Base-by-base conservation (phyloP, 1,140 invertebrate species). In the Orius insidiosus region DNA sequence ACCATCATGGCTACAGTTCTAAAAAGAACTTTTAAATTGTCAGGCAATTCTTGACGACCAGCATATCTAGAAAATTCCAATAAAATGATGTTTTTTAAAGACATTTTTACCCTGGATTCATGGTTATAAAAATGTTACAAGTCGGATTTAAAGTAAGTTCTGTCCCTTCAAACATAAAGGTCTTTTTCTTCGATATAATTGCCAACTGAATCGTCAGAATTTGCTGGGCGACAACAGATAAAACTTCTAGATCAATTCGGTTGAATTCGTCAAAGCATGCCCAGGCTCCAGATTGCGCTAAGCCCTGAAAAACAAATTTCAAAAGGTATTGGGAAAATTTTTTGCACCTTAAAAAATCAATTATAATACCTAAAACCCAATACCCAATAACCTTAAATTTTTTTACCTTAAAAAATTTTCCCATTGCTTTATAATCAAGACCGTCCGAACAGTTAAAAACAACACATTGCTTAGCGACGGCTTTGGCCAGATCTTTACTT, bases 211-310 rank as follows among this genome's bases (percentile, higher is more conserved):
- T 86, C 53, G 75, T 80, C 30, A 78, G 68, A 55, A 92, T 83
- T 63, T 92, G 86, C 63, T 90, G 85, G 13, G 84, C 84, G 32
- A 90, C 78, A 6, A 95, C 88, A 10, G 89, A 95, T 36, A 96
- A 65, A 32, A 94, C 86, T 61, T 93, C 86, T 53, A 93, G 60
- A 57, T 93, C 85, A 50, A 94, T 92, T 47, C 85, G 71, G 67
- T 96, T 93, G 63, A 97, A 94, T 65, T 96, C 92, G 61, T 98
- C 92, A 64, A 97, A 93, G 65, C 90, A 96, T 11, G 88, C 82
- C 89, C 90, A 96, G 0, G 90, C 84, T 16, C 92, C 93, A 39
- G 86, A 80, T 54, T 92, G 52, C 13, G 54, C 54, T 52, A 58
- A 36, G 10, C 56, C 56, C 56, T 57, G 13, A 8, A 49, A 48